Percentiles rank a stretch among this genome's conserved stretches.
These are phyloP conservation scores for Periophthalmus modestus DNA, from an alignment of 2,113 vertebrate species.

Conservation along the genomic window DNA sequence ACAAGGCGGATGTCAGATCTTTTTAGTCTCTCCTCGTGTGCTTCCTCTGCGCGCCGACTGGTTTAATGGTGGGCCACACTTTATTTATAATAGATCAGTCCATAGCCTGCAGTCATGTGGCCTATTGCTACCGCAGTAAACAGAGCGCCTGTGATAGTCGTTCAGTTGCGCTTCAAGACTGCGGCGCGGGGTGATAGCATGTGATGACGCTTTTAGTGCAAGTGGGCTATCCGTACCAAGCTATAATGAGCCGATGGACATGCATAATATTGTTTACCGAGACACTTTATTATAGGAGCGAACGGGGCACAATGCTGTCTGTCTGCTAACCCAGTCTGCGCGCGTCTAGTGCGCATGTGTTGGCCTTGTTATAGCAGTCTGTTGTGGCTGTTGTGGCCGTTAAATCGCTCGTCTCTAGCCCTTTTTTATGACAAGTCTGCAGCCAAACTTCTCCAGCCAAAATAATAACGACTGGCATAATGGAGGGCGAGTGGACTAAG, in stretches of 20 bases:
- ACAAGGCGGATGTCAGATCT: slow-evolving; percentile 2
- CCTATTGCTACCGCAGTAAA: slow-evolving; percentile 34
- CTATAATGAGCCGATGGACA: slow-evolving; percentile 19
- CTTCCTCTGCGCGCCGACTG: slow-evolving; percentile 27
- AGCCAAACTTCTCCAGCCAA: slow-evolving; percentile 44
- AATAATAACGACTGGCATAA: slow-evolving; percentile 69
- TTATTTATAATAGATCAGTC: slow-evolving; percentile 54
- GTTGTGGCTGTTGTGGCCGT: slow-evolving; percentile 64
- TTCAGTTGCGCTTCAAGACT: slow-evolving; percentile 26
- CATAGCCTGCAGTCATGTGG: slow-evolving; percentile 59
- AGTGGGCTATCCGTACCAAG: slow-evolving; percentile 6
- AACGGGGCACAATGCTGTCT: slow-evolving; percentile 12
- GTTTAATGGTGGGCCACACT: slow-evolving; percentile 39
- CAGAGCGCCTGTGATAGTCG: slow-evolving; percentile 37
- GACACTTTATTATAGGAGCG: slow-evolving; percentile 8
- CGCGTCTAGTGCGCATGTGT: slow-evolving; percentile 43
- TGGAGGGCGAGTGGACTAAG: slow-evolving; percentile 54
- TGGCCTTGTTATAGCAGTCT: slow-evolving; percentile 61
- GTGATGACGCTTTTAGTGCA: slow-evolving; percentile 24
- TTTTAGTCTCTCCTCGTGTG: background rate
- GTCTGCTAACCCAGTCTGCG: slow-evolving; percentile 32
- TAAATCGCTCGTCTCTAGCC: slow-evolving; percentile 39
- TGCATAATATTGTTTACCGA: slow-evolving; percentile 8
- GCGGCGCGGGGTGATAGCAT: slow-evolving; percentile 30
- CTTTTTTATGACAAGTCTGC: slow-evolving; percentile 8